Base-by-base conservation (phyloP, 2,888 invertebrate species). In the Apeira syringaria region DNA sequence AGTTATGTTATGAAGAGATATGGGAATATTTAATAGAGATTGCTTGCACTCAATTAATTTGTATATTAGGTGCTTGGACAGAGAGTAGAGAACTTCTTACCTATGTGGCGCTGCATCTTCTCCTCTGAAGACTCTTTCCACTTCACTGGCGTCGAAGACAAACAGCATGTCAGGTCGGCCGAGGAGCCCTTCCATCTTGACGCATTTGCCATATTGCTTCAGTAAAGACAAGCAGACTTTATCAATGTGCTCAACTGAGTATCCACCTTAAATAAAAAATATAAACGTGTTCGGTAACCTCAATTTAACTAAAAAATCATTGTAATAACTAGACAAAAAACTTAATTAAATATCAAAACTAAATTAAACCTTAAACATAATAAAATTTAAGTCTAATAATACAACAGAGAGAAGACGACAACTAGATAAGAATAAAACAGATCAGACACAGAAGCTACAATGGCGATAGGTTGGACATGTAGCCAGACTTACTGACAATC, bases 151-250 rank as follows among this genome's bases (percentile, higher is more conserved):
- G 58, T 94, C 94, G 62, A 93, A 94, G 0, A 94, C 82, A 61
- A 94, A 94, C 20, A 94, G 83, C 92, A 94, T 94, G 55, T 94
- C 94, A 0, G 94, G 94, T 42, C 94, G 80, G 1, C 94, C 94
- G 0, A 94, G 71, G 1, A 94, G 76, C 0, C 93, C 93, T 0
- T 91, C 92, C 52, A 94, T 81, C 68, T 93, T 94, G 2, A 94
- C 94, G 31, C 94, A 92, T 39, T 91, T 91, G 0, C 94, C 94
- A 56, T 93, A 94, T 51, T 92, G 74, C 50, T 86, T 68, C 27
- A 92, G 90, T 1, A 94, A 73, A 0, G 90, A 83, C 31, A 88
- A 60, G 11, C 94, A 93, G 0, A 94, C 89, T 65, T 92, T 92
- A 62, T 94, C 94, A 1, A 94, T 86, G 49, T 93, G 91, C 31